A percentile compares a stretch with the other conserved stretches of the same genome.
Conservation (phyloP, 2,113 vertebrate genomes). For the Thunnus maccoyii region DNA sequence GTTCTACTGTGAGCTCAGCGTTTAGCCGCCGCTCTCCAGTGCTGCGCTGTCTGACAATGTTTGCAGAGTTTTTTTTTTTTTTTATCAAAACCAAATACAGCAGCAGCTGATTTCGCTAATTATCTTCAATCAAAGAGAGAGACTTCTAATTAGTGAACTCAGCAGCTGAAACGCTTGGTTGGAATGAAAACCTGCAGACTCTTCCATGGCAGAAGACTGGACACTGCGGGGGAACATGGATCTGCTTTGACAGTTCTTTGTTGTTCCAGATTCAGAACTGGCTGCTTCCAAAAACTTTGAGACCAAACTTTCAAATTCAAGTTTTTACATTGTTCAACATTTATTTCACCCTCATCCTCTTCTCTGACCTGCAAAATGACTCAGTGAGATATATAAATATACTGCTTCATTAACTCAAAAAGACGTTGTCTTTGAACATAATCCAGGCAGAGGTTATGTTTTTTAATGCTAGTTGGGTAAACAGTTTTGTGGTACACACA, state of each 20-base stretch:
- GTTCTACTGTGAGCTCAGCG: background rate
- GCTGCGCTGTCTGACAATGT: background rate
- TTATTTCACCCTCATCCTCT: background rate
- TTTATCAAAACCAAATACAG: background rate
- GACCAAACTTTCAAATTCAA: background rate
- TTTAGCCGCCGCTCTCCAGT: background rate
- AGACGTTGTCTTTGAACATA: too few species aligned
- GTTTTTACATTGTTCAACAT: too few species aligned
- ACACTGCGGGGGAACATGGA: background rate
- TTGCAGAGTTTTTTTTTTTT: background rate
- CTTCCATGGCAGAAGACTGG: background rate
- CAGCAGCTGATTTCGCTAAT: constrained; percentile 23
- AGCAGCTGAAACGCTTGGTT: background rate
- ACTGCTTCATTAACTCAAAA: too few species aligned
- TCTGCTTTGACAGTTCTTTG: background rate
- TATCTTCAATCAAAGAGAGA: constrained; percentile 15
- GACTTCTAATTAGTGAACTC: constrained; percentile 37
- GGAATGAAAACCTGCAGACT: background rate
- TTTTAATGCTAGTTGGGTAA: too few species aligned
- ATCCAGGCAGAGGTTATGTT: too few species aligned
- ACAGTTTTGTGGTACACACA: too few species aligned
- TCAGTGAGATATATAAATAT: too few species aligned
- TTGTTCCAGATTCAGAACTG: background rate
- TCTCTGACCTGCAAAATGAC: background rate
- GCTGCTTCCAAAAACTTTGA: background rate